Evolutionary conservation across 2,888 invertebrate genomes (phyloP).

Genomic region (Ariolimax columbianus): DNA sequence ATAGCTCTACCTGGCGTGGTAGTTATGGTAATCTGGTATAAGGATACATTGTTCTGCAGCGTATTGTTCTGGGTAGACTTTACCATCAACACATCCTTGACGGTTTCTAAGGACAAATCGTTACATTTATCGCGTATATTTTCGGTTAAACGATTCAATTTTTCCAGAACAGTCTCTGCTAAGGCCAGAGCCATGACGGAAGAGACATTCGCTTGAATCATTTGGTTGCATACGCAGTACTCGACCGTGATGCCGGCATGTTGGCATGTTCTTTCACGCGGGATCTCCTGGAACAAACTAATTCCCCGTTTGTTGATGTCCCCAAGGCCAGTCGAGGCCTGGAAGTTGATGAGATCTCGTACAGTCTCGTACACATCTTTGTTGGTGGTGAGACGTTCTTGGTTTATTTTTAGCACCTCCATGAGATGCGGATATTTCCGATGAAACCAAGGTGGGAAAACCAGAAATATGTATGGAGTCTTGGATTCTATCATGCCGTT

Average conservation of each 20-base stretch:
- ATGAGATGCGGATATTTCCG: conserved; percentile 83
- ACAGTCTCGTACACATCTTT: conserved; percentile 93
- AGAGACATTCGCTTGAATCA: background rate
- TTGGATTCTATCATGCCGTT: conserved; percentile 95
- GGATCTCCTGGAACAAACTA: conserved; percentile 77
- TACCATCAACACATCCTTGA: background rate
- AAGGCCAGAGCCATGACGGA: background rate
- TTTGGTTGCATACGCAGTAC: conserved; percentile 89
- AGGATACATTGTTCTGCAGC: background rate
- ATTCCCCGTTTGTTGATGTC: conserved; percentile 65
- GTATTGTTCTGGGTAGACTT: background rate
- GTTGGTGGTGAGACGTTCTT: conserved; percentile 87
- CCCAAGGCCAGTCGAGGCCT: conserved; percentile 50
- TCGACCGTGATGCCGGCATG: conserved; percentile 94
- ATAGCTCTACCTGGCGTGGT: background rate
- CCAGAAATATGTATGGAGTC: conserved; percentile 89
- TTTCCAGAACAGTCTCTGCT: background rate
- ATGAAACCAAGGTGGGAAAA: conserved; percentile 86
- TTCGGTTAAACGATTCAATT: background rate
- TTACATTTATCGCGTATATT: background rate
- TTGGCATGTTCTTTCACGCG: conserved; percentile 87
- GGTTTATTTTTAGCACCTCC: conserved; percentile 83
- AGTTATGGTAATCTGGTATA: background rate
- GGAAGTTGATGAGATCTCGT: conserved; percentile 83
- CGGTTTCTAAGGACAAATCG: background rate